phyloP scores from a whole-genome alignment of 2,797 vertebrate genomes.

The Lates japonicus region DNA sequence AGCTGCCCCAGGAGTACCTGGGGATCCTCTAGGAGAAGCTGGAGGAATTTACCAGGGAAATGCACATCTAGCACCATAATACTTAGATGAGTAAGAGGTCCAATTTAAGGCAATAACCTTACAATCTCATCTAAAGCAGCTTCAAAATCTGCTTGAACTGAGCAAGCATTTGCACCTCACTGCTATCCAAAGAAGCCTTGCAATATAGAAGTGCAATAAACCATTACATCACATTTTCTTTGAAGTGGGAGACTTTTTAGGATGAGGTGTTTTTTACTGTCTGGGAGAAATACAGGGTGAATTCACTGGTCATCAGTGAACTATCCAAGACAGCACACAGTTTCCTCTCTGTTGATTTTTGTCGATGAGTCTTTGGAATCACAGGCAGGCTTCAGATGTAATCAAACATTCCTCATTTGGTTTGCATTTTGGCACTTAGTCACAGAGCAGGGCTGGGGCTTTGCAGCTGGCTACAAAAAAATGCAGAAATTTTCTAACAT shows the following conservation, averaged over 20 bases:
- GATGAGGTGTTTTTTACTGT: constrained; percentile 54
- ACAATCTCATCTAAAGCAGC: neutral
- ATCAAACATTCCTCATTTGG: constrained; percentile 71
- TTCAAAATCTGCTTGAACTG: constrained; percentile 51
- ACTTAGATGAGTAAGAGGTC: neutral
- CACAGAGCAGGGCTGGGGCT: constrained; percentile 28
- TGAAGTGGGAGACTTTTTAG: constrained; percentile 54
- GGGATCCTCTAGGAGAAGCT: constrained; percentile 19
- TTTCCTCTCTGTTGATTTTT: constrained; percentile 55
- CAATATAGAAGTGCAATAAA: constrained; percentile 63
- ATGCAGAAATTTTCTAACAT: constrained; percentile 8
- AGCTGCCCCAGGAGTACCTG: constrained; percentile 1
- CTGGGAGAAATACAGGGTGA: constrained; percentile 54
- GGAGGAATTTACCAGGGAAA: constrained; percentile 6
- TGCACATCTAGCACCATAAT: constrained; percentile 13
- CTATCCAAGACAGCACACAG: constrained; percentile 52
- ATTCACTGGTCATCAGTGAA: constrained; percentile 58
- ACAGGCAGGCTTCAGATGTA: constrained; percentile 59
- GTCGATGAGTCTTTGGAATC: constrained; percentile 58
- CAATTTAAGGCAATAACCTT: neutral
- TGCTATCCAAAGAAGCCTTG: constrained; percentile 31
- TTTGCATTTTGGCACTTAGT: constrained; percentile 56
- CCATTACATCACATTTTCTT: constrained; percentile 56
- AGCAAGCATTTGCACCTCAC: constrained; percentile 55
- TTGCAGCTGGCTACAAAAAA: constrained; percentile 18